These are phyloP conservation scores for Epicampocera succincta DNA, from an alignment of 2,888 invertebrate genomes.

Conservation along the genomic window DNA sequence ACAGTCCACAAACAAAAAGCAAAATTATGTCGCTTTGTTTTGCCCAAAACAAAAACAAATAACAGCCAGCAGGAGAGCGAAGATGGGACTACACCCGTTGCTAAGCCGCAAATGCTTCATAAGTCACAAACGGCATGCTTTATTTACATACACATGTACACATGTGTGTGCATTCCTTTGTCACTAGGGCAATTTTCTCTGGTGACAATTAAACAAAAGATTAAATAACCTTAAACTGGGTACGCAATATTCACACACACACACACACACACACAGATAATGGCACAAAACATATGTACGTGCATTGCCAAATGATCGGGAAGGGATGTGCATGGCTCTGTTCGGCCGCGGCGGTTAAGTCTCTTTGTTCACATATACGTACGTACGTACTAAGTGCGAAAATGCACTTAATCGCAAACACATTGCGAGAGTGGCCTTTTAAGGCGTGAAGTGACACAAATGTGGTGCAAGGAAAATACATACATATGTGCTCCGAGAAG, in stretches of 20 bases:
- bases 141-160: constrained; percentile 23
- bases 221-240: constrained; percentile 58
- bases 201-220: constrained; percentile 66
- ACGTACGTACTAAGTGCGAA: too few relatives aligned
- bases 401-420: too few relatives aligned
- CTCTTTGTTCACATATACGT: too few relatives aligned
- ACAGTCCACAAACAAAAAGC: constrained; percentile 39
- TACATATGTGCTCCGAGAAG: too few relatives aligned
- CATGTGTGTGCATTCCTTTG: neutral
- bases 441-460: too few relatives aligned
- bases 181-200: neutral
- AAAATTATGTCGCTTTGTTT: constrained; percentile 6
- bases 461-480: too few relatives aligned
- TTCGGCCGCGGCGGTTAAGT: too few relatives aligned
- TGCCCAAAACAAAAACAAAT: constrained; percentile 6
- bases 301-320: too few relatives aligned
- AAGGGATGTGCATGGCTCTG: too few relatives aligned
- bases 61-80: constrained; percentile 31
- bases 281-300: too few relatives aligned
- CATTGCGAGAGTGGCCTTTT: too few relatives aligned
- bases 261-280: too few relatives aligned
- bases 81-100: constrained; percentile 44
- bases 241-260: neutral
- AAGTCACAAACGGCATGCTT: constrained; percentile 58
- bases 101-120: constrained; percentile 58